A percentile compares a stretch with the other conserved stretches of the same genome.
Conservation (phyloP, 2,113 vertebrate genomes). For the Progne subis region DNA sequence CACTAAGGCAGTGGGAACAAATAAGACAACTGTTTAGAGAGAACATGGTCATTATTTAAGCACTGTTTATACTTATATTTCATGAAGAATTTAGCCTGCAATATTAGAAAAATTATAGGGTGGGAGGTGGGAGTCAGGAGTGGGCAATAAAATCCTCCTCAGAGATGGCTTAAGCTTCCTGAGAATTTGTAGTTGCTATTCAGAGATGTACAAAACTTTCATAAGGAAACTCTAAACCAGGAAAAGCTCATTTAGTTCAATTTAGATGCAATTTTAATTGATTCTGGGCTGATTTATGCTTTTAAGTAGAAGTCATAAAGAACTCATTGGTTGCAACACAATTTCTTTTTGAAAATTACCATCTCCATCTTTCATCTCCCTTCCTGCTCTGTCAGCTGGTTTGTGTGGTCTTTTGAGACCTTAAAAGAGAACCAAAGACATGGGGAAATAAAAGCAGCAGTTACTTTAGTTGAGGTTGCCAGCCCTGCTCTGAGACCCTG, state of each 20-base stretch:
- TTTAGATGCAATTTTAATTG: slow-evolving; percentile 54
- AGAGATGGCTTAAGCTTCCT: not conserved
- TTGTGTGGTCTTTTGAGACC: slow-evolving; percentile 37
- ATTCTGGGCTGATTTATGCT: slow-evolving; percentile 21
- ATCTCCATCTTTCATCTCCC: slow-evolving; percentile 8
- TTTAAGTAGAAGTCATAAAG: slow-evolving; percentile 20
- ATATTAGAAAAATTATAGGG: not conserved
- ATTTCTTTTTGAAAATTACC: slow-evolving; percentile 24
- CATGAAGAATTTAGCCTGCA: not conserved
- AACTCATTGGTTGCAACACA: not conserved
- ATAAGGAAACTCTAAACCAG: not conserved
- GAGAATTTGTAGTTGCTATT: not conserved
- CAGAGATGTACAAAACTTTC: not conserved
- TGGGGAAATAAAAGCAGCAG: slow-evolving; percentile 36
- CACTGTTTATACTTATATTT: not conserved
- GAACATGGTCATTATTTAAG: not conserved
- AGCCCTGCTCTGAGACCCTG: not conserved
- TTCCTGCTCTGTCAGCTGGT: slow-evolving; percentile 18
- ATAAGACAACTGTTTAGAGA: not conserved
- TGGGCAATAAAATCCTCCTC: not conserved
- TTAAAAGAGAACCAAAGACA: slow-evolving; percentile 16
- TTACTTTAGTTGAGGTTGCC: slow-evolving; percentile 13
- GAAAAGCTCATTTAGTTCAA: not conserved
- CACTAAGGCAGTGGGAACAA: not conserved
- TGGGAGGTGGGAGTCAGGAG: not conserved